Conservation (phyloP, 2,797 vertebrate genomes). For the Argentina silus region DNA sequence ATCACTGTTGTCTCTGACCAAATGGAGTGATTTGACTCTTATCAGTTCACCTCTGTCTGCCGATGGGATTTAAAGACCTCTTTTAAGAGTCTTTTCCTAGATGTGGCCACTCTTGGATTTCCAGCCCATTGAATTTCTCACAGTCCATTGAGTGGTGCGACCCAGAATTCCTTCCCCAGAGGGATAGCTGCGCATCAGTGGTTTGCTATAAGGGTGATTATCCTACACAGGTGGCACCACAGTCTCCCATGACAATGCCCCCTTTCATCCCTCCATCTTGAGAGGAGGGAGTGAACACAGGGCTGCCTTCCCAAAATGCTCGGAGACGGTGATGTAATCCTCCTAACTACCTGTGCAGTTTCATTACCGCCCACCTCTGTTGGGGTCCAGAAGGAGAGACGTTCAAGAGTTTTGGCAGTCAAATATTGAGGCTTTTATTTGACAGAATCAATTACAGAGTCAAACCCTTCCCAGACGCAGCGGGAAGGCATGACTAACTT, state of each 20-base stretch:
- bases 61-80: slow-evolving; percentile 33
- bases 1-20: background rate
- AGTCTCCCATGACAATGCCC: slow-evolving; percentile 57
- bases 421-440: too few relatives aligned
- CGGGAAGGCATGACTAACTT: too few relatives aligned
- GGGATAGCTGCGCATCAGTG: slow-evolving; percentile 48
- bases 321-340: slow-evolving; percentile 41
- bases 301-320: slow-evolving; percentile 22
- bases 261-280: slow-evolving; percentile 61
- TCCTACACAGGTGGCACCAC: slow-evolving; percentile 65
- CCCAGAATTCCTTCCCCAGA: slow-evolving; percentile 65
- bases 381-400: too few relatives aligned
- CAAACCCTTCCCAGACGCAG: too few relatives aligned
- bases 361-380: too few relatives aligned
- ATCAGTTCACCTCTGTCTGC: background rate
- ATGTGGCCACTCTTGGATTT: slow-evolving; percentile 46
- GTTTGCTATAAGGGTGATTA: slow-evolving; percentile 60
- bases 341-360: slow-evolving; percentile 36
- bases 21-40: background rate
- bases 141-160: slow-evolving; percentile 53
- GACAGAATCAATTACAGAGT: too few relatives aligned
- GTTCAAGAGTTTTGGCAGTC: too few relatives aligned
- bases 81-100: slow-evolving; percentile 17
- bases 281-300: slow-evolving; percentile 32
- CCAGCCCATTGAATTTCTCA: slow-evolving; percentile 48